Evolutionary conservation across 2,797 vertebrate species (phyloP), one percentile per base, ranked within the genome.

Genomic region (Babyrousa celebensis): DNA sequence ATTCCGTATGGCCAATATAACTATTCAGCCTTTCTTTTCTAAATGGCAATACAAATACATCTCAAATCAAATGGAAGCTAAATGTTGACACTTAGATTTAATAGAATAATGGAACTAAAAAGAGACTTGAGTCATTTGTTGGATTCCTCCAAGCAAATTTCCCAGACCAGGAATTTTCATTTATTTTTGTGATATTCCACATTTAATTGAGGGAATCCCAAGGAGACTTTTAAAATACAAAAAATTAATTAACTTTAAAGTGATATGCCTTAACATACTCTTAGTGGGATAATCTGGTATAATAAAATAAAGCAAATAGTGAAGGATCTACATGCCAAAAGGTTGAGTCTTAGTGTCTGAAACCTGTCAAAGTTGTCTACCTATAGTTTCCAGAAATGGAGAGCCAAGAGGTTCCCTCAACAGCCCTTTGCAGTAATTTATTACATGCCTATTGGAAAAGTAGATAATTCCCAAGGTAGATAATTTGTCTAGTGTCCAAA

Each of bases 21-120:
- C 67, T 82, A 85, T 52, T 94, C 17, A 95, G 71, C 56, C n/a
- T 63, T 84, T 91, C 70, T 75, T 92, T 94, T 82, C 58, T 71
- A 82, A 94, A 90, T 85, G 67, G 52, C 72, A 87, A 48, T 20
- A 87, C 15, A 52, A 68, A 86, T 79, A 86, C 2, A 71, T n/a
- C 65, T 70, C 43, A 62, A 60, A 79, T 70, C 58, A 97, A 93
- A 93, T 4, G 80, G 56, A 75, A 94, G 36, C 63, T 85, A 36
- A 94, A 78, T 52, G 43, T 54, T 77, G 36, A 15, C 32, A 25
- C 15, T 91, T 40, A 92, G 75, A 65, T 95, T 95, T 93, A 56
- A 56, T 6, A 32, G 27, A 82, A 78, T 23, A 7, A 60, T 25
- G 72, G 23, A 75, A 74, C 25, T 86, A 56, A 56, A 89, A 96